Conservation (phyloP, 37 sponge, comb jelly and placozoan genomes). For the Cliona cf. orientalis region DNA sequence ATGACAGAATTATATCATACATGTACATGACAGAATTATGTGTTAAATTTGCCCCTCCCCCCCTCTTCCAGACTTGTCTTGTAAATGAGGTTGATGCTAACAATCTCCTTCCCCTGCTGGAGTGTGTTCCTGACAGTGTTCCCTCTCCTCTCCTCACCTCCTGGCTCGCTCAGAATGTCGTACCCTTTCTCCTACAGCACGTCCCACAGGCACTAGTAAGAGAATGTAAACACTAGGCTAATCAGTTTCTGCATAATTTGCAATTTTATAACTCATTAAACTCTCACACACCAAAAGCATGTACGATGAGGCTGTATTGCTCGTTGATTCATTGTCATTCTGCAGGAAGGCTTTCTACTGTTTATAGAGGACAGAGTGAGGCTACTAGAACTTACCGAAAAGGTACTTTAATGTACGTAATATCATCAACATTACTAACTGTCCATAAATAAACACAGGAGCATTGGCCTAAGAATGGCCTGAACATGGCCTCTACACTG, state of each 20-base stretch:
- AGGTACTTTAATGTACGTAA: constrained; percentile 24
- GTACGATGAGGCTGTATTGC: neutral
- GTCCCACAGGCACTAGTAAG: constrained; percentile 41
- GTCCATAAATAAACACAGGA: constrained; percentile 5
- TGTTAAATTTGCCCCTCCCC: too few species aligned
- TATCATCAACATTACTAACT: neutral
- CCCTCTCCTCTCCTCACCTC: constrained; percentile 10
- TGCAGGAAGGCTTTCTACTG: constrained; percentile 28
- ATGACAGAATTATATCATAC: too few species aligned
- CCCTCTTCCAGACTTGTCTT: neutral
- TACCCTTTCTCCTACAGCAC: constrained; percentile 52
- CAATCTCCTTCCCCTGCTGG: constrained; percentile 23
- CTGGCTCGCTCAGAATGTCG: constrained; percentile 37
- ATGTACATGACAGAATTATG: too few species aligned
- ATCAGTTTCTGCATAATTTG: too few species aligned
- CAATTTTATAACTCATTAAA: neutral
- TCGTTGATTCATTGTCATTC: neutral
- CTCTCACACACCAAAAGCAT: too few species aligned
- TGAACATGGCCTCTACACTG: constrained; percentile 22
- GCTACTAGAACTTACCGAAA: constrained; percentile 35
- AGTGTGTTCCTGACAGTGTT: constrained; percentile 30
- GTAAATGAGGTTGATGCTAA: constrained; percentile 13
- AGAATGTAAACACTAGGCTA: neutral
- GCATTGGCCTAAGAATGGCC: constrained; percentile 55
- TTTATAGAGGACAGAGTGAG: constrained; percentile 39